These are phyloP conservation scores for Bambusicola thoracicus DNA, from an alignment of 2,113 vertebrate genomes.

Conservation along the genomic window DNA sequence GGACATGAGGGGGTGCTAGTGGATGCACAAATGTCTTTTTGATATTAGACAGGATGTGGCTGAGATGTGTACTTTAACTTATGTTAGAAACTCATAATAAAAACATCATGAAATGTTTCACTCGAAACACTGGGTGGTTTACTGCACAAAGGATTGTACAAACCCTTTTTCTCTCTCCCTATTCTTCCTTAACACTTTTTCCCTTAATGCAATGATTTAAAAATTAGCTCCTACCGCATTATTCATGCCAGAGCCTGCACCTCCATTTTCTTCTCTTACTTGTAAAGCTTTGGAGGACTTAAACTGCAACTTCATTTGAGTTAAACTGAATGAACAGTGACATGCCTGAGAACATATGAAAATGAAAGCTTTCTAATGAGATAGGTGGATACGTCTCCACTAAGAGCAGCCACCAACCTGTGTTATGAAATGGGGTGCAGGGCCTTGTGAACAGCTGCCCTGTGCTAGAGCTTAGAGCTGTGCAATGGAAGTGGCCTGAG, in stretches of 20 bases:
- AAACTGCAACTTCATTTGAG: neutral
- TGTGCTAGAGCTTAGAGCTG: neutral
- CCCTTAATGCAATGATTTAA: neutral
- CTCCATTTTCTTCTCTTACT: neutral
- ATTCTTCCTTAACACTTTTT: neutral
- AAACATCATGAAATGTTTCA: neutral
- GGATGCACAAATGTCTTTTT: neutral
- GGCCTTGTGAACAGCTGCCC: neutral
- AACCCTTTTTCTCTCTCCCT: neutral
- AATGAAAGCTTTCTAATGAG: constrained; percentile 16
- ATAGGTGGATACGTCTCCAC: neutral
- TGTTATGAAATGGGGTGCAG: neutral
- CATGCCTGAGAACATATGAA: neutral
- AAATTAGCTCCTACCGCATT: constrained; percentile 29
- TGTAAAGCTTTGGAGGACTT: neutral
- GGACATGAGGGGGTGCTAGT: neutral
- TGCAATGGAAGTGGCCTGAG: neutral
- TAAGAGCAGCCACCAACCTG: neutral
- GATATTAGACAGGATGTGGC: neutral
- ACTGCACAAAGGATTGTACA: neutral
- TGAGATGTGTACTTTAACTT: neutral
- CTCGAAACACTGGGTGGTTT: neutral
- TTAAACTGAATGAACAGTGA: neutral
- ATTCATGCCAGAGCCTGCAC: neutral
- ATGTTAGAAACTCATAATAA: neutral